phyloP scores from a whole-genome alignment of 2,113 vertebrate genomes.

The Paramormyrops kingsleyae region DNA sequence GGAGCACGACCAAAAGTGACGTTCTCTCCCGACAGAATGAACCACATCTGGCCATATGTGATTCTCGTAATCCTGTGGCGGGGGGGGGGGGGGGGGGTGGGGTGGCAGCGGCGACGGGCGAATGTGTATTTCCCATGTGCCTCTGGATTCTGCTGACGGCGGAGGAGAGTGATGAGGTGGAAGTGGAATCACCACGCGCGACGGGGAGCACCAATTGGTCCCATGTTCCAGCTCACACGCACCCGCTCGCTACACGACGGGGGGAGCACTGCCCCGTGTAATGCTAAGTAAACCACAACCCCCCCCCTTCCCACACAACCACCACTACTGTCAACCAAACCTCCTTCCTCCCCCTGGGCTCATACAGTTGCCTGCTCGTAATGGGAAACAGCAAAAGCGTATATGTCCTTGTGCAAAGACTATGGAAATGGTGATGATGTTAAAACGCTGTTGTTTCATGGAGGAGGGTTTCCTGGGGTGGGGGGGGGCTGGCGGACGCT shows the following conservation, averaged over 20 bases:
- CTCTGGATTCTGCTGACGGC: constrained; percentile 47
- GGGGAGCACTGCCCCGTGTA: constrained; percentile 43
- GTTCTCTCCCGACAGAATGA: constrained; percentile 15
- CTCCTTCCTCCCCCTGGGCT: constrained; percentile 30
- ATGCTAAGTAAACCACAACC: constrained; percentile 54
- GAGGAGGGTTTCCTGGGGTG: neutral
- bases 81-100: constrained; percentile 32
- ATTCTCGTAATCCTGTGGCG: constrained; percentile 35
- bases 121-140: constrained; percentile 43
- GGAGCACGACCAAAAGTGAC: neutral
- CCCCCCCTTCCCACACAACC: neutral
- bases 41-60: constrained; percentile 5
- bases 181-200: constrained; percentile 54
- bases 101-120: neutral
- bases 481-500: constrained; percentile 39
- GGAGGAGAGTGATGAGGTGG: constrained; percentile 63
- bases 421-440: constrained; percentile 60
- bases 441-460: constrained; percentile 47
- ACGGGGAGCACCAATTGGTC: constrained; percentile 48
- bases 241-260: constrained; percentile 28
- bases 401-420: constrained; percentile 43
- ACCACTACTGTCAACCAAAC: neutral
- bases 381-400: constrained; percentile 41
- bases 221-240: constrained; percentile 36
- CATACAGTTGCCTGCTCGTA: constrained; percentile 43